Evolutionary conservation across 2,113 vertebrate species (phyloP), one percentile per base, ranked within the genome.

Genomic region (Alouatta palliata): DNA sequence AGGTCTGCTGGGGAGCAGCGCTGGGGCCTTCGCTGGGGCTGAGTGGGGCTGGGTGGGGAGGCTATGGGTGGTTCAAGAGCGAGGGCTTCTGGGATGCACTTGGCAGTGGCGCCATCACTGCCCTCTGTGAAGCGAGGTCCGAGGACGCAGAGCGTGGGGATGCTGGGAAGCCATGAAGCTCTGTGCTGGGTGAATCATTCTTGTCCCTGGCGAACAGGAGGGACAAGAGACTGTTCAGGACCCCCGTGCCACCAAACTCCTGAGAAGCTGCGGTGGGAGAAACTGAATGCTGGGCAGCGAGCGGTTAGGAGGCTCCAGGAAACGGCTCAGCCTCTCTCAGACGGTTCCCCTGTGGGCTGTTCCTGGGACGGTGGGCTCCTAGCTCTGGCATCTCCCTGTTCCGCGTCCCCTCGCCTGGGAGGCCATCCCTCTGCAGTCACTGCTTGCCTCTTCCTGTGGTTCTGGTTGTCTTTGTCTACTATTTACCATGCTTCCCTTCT

Each of bases 241-340:
- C 32, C 13, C 10, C 32, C 1, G 0, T 21, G 90, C 87, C 54
- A 20, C 45, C 35, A 32, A 21, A 21, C 25, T 43, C 54, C 27
- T 3, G 54, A 12, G 56, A 40, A 12, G 47, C 66, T 49, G 52
- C 47, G 12, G 21, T 12, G 4, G 40, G 81, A 75, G 91, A 56
- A 43, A 58, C 45, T 3, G 0, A 3, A 19, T 5, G 19, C 23
- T 0, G 5, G 79, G 49, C 61, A 64, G 12, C 0, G 2, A 3
- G 27, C 2, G 1, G 32, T 16, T 5, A 2, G 14, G 14, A 75
- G 13, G 52, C 61, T 70, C 23, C 0, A 27, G 73, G 43, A 77
- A 3, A 1, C 1, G 2, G 7, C 32, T 30, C 5, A 0, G 6
- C 30, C 21, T 16, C 45, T 10, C 45, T 11, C 5, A n/a, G 7